phyloP scores from a whole-genome alignment of 2,888 invertebrate species.

The Lamellibrachia columna region DNA sequence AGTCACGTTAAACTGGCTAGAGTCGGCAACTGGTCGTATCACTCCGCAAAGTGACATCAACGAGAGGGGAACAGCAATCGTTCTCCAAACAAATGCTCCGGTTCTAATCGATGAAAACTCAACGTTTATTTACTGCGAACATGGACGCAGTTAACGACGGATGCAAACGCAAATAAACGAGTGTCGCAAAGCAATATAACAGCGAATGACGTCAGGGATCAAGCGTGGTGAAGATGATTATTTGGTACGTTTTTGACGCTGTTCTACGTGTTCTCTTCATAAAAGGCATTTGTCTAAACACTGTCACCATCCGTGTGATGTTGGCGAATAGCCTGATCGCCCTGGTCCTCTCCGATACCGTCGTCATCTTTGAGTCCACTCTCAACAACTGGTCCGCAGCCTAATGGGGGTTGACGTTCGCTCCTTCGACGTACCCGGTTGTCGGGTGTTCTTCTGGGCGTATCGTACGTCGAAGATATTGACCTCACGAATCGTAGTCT shows the following conservation, averaged over 20 bases:
- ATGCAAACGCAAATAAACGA: not conserved
- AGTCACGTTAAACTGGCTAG: not conserved
- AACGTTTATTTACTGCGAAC: not conserved
- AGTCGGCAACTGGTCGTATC: not conserved
- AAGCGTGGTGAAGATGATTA: not conserved
- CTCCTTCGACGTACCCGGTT: conserved; percentile 41
- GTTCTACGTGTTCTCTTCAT: conserved; percentile 41
- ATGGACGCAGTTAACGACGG: not conserved
- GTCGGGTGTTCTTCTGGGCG: conserved; percentile 47
- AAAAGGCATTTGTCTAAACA: conserved; percentile 45
- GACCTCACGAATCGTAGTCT: conserved; percentile 50
- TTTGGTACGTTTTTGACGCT: conserved; percentile 36
- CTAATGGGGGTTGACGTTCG: conserved; percentile 44
- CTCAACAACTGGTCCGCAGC: conserved; percentile 46
- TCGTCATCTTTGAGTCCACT: conserved; percentile 43
- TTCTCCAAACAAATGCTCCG: not conserved
- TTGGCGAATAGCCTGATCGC: conserved; percentile 41
- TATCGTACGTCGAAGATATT: conserved; percentile 47
- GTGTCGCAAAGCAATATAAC: not conserved
- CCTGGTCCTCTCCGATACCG: conserved; percentile 47
- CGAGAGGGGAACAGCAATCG: not conserved
- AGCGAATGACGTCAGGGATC: not conserved
- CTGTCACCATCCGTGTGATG: conserved; percentile 46
- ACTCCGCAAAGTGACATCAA: not conserved
- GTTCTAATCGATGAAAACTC: not conserved